Evolutionary conservation across 30 jellyfish, hydroid and myxozoan genomes (phyloP), one percentile per base, ranked within the genome.

Genomic region (Aurelia aurita complex sp. Pacific): DNA sequence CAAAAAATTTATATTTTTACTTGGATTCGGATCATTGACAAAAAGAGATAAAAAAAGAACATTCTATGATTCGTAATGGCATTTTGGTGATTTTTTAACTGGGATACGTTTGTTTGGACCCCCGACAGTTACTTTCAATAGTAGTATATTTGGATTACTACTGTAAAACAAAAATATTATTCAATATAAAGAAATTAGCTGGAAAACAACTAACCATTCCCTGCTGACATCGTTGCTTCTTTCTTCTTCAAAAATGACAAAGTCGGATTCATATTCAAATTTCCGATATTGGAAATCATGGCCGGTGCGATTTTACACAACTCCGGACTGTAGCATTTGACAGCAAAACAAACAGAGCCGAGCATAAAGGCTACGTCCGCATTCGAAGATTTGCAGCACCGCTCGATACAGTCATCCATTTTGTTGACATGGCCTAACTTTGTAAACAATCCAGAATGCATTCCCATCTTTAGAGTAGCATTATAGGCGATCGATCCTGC

Each of bases 361-460:
- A 94, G 90, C 94, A 88, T 88, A 89, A 89, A 94, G 0, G 98
- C 98, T 6, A 94, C 98, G 50, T 94, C 98, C 5, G 96, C 97
- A 55, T 94, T 94, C 11, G 98, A 88, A 12, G 98, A 94, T 52
- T 79, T 79, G 80, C 98, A 94, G 77, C 98, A 94, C 1, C 98
- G 93, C 72, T 94, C 97, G 38, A 94, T 94, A 38, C 98, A 94
- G 73, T 94, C 98, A 69, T 88, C 97, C 98, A 94, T 94, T 59
- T 79, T 78, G 55, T 75, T 86, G 14, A 94, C 98, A 17, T 88
- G 89, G 42, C 98, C 98, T 42, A 94, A 83, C 69, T 88, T 88
- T 8, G 98, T 94, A 43, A 94, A 94, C 88, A 94, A 35, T 11
- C 98, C 98, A 2, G 98, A 94, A 42, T 94, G 98, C 98, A 94